Evolutionary conservation across 2,888 invertebrate genomes (phyloP), one percentile per base, ranked within the genome.

Genomic region (Hybos culiciformis): DNA sequence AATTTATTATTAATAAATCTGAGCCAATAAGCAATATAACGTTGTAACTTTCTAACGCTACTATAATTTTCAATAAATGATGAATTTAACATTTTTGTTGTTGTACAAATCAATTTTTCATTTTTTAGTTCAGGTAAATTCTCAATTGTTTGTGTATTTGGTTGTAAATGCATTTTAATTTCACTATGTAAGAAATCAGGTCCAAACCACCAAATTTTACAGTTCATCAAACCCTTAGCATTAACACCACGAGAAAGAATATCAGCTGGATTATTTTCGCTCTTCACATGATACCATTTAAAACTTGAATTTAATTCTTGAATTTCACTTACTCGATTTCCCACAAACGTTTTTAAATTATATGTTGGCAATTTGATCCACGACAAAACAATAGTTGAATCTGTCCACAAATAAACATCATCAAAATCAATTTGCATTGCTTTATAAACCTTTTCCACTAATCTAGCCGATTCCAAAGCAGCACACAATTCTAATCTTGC

Each of bases 141-240:
- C 40, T 59, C 53, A 43, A 55, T 33, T 24, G 14, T 14, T 33
- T 24, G 33, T 11, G 3, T 19, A 18, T 11, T 3, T 26, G 15
- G 14, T 15, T 5, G 12, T 12, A 11, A 6, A 9, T 5, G 33
- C 18, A 6, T 15, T 8, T 15, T 11, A 23, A 6, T 7, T 21
- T 15, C 17, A 23, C 6, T 19, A n/a, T 12, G 32, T 40, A 15
- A 32, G 20, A n/a, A 33, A 15, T 5, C 18, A 33, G 19, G 24
- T 15, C 21, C 38, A 18, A 14, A 21, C 39, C 19, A 39, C 38
- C 15, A 42, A 18, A 20, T 18, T 12, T 18, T 45, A 45, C 6
- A 39, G 41, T 15, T 18, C 24, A 11, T 21, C n/a, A 19, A 39
- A 23, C 23, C 23, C 23, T 23, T 23, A 23, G 23, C 23, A 23